Percentiles rank a stretch among this genome's conserved stretches.
These are phyloP conservation scores for Agrotis clavis DNA, from an alignment of 2,888 invertebrate species.

Conservation along the genomic window DNA sequence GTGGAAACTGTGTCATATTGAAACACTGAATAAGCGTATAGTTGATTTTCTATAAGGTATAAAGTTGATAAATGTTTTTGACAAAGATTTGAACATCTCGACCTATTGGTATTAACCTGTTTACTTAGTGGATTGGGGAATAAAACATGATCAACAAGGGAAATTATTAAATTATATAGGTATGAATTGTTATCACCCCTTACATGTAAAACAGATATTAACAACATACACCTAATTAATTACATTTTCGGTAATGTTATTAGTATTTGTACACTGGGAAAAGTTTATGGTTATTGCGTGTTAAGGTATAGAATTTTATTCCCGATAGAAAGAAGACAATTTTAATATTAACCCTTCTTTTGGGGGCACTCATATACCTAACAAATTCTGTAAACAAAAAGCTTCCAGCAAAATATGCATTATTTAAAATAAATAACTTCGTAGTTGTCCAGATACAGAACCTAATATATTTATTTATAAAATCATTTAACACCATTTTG, in stretches of 20 bases:
- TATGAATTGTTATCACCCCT: conserved; percentile 27
- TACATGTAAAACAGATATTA: conserved; percentile 46
- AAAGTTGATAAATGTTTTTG: not conserved
- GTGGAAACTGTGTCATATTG: conserved; percentile 30
- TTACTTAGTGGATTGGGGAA: conserved; percentile 27
- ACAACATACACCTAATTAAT: conserved; percentile 30
- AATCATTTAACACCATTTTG: conserved; percentile 16
- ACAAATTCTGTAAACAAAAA: not conserved
- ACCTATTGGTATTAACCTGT: conserved; percentile 14
- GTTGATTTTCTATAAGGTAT: conserved; percentile 4
- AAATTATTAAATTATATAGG: conserved; percentile 43
- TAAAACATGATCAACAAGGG: conserved; percentile 30
- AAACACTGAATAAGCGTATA: conserved; percentile 1
- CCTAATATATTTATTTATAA: not conserved
- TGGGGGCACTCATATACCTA: not conserved
- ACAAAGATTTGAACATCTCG: not conserved
- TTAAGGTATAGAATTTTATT: conserved; percentile 52
- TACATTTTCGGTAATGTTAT: conserved; percentile 50
- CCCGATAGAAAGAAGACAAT: conserved; percentile 49
- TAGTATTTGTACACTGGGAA: conserved; percentile 54
- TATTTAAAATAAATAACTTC: conserved; percentile 3
- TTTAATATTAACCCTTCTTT: not conserved
- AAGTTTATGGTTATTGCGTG: conserved; percentile 57
- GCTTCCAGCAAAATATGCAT: not conserved
- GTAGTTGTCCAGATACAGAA: not conserved